Evolutionary conservation across 2,888 invertebrate genomes (phyloP).

Genomic region (Nomada fabriciana): DNA sequence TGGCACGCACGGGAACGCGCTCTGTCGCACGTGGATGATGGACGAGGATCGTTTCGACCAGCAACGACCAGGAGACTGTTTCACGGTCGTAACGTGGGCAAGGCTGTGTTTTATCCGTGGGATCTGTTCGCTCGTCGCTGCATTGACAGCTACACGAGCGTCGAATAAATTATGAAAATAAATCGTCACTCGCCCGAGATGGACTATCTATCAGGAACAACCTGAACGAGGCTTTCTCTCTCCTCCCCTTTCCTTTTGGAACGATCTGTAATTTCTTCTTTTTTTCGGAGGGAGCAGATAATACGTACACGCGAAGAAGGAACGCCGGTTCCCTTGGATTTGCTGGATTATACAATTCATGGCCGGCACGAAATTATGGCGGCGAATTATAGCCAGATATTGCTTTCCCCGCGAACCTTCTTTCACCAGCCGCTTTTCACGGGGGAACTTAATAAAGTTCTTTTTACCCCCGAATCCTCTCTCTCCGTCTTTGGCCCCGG

Average conservation of each 20-base stretch:
- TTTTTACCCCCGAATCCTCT: constrained; percentile 3
- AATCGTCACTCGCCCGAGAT: constrained; percentile 52
- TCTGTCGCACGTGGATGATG: constrained; percentile 45
- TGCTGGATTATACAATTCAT: constrained; percentile 16
- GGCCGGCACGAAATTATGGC: constrained; percentile 18
- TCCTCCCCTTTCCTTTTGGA: not conserved
- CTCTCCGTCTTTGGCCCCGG: constrained; percentile 1
- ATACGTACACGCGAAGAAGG: not conserved
- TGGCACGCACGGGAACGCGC: constrained; percentile 12
- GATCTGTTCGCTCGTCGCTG: constrained; percentile 40
- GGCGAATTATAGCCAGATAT: constrained; percentile 35
- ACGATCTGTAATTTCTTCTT: not conserved
- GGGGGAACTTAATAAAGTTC: constrained; percentile 49
- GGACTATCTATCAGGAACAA: constrained; percentile 38
- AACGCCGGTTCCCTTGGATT: not conserved
- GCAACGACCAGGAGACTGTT: not conserved
- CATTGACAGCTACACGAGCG: constrained; percentile 63
- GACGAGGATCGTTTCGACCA: constrained; percentile 48
- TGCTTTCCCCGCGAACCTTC: constrained; percentile 18
- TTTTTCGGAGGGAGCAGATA: not conserved
- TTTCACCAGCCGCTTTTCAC: constrained; percentile 32
- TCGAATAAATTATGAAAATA: constrained; percentile 67
- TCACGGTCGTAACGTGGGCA: constrained; percentile 26
- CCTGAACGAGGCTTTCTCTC: not conserved
- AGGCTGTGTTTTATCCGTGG: constrained; percentile 46